A percentile compares a stretch with the other conserved stretches of the same genome.
These are phyloP conservation scores for Aphidius gifuensis DNA, from an alignment of 1,140 invertebrate species.

Conservation along the genomic window DNA sequence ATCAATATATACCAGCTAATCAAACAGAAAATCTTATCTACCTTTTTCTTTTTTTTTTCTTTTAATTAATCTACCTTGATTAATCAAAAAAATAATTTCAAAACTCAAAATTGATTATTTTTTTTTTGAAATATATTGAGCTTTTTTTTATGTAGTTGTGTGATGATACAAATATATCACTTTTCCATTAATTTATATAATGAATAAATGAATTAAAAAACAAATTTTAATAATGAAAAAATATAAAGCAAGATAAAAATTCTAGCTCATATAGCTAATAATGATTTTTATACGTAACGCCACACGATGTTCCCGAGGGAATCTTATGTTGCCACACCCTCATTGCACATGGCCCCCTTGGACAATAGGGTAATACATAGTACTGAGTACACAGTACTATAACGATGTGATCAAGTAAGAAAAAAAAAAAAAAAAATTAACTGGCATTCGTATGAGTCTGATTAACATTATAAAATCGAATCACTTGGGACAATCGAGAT, in stretches of 20 bases:
- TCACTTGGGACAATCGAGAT: constrained; percentile 25
- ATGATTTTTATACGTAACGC: constrained; percentile 55
- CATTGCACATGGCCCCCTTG: constrained; percentile 52
- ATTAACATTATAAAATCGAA: constrained; percentile 46
- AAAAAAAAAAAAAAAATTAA: constrained; percentile 25
- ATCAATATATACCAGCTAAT: too few relatives aligned
- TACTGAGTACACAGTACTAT: background rate
- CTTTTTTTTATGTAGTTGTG: too few relatives aligned
- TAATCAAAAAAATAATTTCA: too few relatives aligned
- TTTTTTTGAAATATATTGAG: too few relatives aligned
- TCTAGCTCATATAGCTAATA: constrained; percentile 50
- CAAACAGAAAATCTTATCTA: too few relatives aligned
- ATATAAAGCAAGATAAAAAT: constrained; percentile 30
- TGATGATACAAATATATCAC: too few relatives aligned
- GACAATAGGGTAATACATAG: constrained; percentile 6
- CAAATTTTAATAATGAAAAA: too few relatives aligned
- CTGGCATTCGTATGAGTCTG: constrained; percentile 29
- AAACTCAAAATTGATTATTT: too few relatives aligned
- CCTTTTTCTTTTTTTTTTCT: too few relatives aligned
- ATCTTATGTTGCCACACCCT: constrained; percentile 51
- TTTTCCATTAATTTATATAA: too few relatives aligned
- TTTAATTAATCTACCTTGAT: too few relatives aligned
- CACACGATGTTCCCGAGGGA: constrained; percentile 50
- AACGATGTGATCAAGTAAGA: background rate
- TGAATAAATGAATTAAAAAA: too few relatives aligned